A percentile compares a stretch with the other conserved stretches of the same genome.
Evolutionary conservation across 1,140 invertebrate genomes (phyloP).

Genomic region (Acyrthosiphon pisum): DNA sequence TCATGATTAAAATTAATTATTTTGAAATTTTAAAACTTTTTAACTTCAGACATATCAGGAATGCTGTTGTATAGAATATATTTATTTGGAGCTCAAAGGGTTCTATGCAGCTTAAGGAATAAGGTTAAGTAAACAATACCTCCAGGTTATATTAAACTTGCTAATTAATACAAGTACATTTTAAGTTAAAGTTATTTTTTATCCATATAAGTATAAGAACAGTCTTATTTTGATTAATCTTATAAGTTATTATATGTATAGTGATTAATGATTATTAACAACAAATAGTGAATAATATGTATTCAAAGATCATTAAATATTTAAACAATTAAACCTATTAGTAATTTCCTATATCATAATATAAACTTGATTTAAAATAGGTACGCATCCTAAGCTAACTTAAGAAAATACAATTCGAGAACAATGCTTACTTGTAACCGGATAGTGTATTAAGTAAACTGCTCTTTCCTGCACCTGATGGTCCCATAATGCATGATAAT

Average conservation of each 20-base stretch:
- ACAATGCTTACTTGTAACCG: constrained; percentile 61
- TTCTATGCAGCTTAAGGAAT: neutral
- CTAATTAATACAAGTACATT: neutral
- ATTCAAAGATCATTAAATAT: neutral
- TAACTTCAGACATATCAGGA: neutral
- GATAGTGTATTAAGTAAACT: constrained; percentile 74
- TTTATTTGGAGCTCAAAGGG: neutral
- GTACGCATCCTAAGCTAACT: neutral
- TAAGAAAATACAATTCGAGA: neutral
- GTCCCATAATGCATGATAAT: constrained; percentile 80
- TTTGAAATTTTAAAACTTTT: neutral
- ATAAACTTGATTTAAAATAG: neutral
- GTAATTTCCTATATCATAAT: neutral
- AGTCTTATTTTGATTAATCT: neutral
- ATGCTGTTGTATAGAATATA: neutral
- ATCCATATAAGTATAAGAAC: neutral
- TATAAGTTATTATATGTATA: neutral
- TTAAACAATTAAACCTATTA: neutral
- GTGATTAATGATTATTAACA: neutral
- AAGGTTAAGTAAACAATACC: neutral
- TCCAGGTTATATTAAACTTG: neutral
- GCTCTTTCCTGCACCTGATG: constrained; percentile 85
- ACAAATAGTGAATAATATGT: neutral
- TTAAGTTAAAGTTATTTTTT: neutral
- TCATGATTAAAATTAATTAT: neutral